Evolutionary conservation across 1,140 invertebrate genomes (phyloP), one percentile per base, ranked within the genome.

Genomic region (Neodiprion pinetum): DNA sequence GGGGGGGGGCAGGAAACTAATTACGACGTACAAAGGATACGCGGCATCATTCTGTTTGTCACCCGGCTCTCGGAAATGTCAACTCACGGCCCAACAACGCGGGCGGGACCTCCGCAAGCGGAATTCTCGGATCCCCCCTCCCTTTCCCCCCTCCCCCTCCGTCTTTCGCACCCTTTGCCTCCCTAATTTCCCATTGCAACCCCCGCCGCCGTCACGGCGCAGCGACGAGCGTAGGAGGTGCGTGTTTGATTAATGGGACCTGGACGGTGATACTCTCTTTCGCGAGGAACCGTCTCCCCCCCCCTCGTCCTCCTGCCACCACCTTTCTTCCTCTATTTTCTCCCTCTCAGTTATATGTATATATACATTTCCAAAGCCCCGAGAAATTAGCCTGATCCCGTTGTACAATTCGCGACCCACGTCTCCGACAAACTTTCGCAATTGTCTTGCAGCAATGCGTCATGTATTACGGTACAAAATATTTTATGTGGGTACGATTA

Each of bases 11-110:
- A 79, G 74, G 65, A 75, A 80, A 82, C 73, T 76, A 78, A 80
- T 82, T 74, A 76, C 67, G 50, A 47, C 48, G 68, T 72, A 80
- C 78, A 80, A 79, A 77, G 77, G 78, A 80, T 80, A 79, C 77
- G 75, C 75, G 74, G 48, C 77, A 76, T 80, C 80, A 83, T 78
- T 81, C 67, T 76, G 78, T 81, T 80, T 81, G 78, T 81, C 82
- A 79, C 72, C 74, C 74, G 53, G 75, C 77, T 53, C 50, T 72
- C 74, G 79, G 71, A 79, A 79, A 72, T 23, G 71, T 80, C 67
- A 72, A 67, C 23, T 47, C 75, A 53, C 2, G 73, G 14, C 49
- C 71, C 79, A 76, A 80, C 74, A 79, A 67, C 74, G 67, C 9
- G 73, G 17, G 67, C 72, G 70, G 70, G 50, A 53, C 50, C 50